phyloP scores from a whole-genome alignment of 1,140 invertebrate species.

The Wasmannia auropunctata region DNA sequence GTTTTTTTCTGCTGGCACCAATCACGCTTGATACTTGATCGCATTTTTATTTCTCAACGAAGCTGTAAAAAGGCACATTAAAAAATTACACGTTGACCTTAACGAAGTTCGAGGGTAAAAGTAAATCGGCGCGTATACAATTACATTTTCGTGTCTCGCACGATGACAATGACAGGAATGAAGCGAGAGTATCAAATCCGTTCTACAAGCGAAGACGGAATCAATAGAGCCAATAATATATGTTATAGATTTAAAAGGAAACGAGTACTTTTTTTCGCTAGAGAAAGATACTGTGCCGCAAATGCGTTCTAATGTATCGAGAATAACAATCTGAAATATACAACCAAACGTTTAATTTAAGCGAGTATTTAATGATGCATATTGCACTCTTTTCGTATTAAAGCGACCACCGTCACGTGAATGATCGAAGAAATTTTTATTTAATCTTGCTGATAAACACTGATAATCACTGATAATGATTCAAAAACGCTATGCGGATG shows the following conservation, averaged over 20 bases:
- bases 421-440: background rate
- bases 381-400: slow-evolving; percentile 63
- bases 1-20: slow-evolving; percentile 16
- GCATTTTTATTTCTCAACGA: slow-evolving; percentile 59
- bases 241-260: slow-evolving; percentile 23
- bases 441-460: background rate
- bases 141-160: slow-evolving; percentile 16
- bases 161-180: slow-evolving; percentile 35
- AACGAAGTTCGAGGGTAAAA: slow-evolving; percentile 39
- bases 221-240: slow-evolving; percentile 3
- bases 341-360: slow-evolving; percentile 44
- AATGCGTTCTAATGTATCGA: slow-evolving; percentile 36
- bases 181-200: slow-evolving; percentile 37
- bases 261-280: background rate
- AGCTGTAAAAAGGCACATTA: slow-evolving; percentile 67
- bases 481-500: background rate
- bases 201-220: slow-evolving; percentile 24
- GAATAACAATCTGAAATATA: slow-evolving; percentile 31
- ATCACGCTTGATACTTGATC: slow-evolving; percentile 36
- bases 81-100: slow-evolving; percentile 61
- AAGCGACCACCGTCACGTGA: slow-evolving; percentile 46
- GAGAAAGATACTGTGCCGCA: slow-evolving; percentile 4
- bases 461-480: slow-evolving; percentile 6
- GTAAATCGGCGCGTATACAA: slow-evolving; percentile 37
- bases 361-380: slow-evolving; percentile 44